A percentile compares a stretch with the other conserved stretches of the same genome.
phyloP scores from a whole-genome alignment of 2,888 invertebrate genomes.

The Thereva nobilitata region DNA sequence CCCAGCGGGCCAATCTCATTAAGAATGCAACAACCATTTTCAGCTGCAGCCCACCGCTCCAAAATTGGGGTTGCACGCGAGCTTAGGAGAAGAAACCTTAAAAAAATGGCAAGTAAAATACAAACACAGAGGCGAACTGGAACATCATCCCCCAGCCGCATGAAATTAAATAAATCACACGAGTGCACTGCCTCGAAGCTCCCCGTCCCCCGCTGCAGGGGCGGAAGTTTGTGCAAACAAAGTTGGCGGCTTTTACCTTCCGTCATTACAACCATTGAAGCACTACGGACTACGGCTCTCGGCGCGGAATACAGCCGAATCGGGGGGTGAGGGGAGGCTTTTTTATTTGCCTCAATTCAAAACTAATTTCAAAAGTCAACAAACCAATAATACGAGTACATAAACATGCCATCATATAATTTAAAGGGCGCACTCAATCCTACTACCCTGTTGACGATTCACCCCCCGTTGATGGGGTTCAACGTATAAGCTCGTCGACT shows the following conservation, averaged over 20 bases:
- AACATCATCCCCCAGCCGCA: slow-evolving; percentile 16
- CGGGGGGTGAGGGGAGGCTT: slow-evolving; percentile 18
- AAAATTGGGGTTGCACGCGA: slow-evolving; percentile 30
- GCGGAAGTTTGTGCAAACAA: slow-evolving; percentile 27
- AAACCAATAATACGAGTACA: slow-evolving; percentile 49
- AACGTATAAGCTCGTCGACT: no score
- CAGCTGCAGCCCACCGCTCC: slow-evolving; percentile 32
- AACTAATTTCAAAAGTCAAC: slow-evolving; percentile 58
- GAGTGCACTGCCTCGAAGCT: slow-evolving; percentile 22
- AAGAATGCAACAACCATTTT: slow-evolving; percentile 39
- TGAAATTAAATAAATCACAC: slow-evolving; percentile 39
- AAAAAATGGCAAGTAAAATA: slow-evolving; percentile 7
- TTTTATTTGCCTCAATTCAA: slow-evolving; percentile 57
- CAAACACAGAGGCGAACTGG: neutral
- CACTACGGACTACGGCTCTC: neutral
- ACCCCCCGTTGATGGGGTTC: no score
- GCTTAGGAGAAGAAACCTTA: slow-evolving; percentile 11
- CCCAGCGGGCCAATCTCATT: slow-evolving; percentile 36
- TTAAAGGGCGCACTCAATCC: slow-evolving; percentile 21
- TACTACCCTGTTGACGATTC: no score
- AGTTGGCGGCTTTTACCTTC: slow-evolving; percentile 34
- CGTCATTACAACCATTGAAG: slow-evolving; percentile 10
- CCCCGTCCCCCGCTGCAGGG: neutral
- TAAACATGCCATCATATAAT: slow-evolving; percentile 34
- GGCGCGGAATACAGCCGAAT: slow-evolving; percentile 4